Percentiles rank a stretch among this genome's conserved stretches.
phyloP scores from a whole-genome alignment of 2,888 invertebrate species.

The Sepiola atlantica region DNA sequence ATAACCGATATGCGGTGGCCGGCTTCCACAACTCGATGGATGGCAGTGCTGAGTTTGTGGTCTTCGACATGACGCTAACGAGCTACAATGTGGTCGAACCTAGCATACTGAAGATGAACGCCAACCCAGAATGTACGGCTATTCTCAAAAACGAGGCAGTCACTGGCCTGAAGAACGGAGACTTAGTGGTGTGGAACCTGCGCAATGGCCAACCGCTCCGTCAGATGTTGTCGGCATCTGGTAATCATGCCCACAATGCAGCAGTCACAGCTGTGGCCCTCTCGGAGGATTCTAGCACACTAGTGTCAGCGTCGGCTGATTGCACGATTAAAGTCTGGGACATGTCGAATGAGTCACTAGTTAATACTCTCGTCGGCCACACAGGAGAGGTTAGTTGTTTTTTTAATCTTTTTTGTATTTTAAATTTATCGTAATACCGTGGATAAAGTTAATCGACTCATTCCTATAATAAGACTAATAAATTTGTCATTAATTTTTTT shows the following conservation, averaged over 20 bases:
- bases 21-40: constrained; percentile 74
- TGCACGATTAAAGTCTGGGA: constrained; percentile 74
- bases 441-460: no score
- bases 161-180: constrained; percentile 74
- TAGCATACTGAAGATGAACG: constrained; percentile 71
- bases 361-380: constrained; percentile 71
- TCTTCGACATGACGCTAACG: constrained; percentile 72
- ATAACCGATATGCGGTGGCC: constrained; percentile 72
- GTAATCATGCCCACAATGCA: constrained; percentile 69
- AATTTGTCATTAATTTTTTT: no score
- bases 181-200: constrained; percentile 74
- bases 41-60: constrained; percentile 73
- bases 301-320: constrained; percentile 74
- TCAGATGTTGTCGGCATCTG: constrained; percentile 67
- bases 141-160: constrained; percentile 73
- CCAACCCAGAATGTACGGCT: constrained; percentile 71
- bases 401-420: background rate
- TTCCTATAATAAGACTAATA: background rate
- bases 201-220: constrained; percentile 70
- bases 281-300: constrained; percentile 70
- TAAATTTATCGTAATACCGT: background rate
- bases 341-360: constrained; percentile 70
- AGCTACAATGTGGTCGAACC: constrained; percentile 70
- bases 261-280: constrained; percentile 72
- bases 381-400: constrained; percentile 69